phyloP scores from a whole-genome alignment of 2,888 invertebrate species.

The Trissoscelio sp. region DNA sequence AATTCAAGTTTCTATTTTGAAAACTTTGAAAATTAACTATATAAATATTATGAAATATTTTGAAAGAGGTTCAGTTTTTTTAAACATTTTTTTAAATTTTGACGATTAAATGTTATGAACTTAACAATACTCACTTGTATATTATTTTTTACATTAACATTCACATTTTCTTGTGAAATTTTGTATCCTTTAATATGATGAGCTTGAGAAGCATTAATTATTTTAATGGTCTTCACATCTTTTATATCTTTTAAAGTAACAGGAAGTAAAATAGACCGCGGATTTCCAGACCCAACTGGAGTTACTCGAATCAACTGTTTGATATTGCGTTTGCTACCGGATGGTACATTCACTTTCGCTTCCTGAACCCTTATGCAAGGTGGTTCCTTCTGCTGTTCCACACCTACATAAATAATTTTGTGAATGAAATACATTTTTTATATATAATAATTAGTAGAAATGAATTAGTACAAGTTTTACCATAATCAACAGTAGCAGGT shows the following conservation, averaged over 20 bases:
- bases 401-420: constrained; percentile 1
- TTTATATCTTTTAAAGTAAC: constrained; percentile 89
- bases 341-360: constrained; percentile 73
- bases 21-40: no score
- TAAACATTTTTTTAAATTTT: no score
- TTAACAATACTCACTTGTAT: constrained; percentile 72
- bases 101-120: no score
- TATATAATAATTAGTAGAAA: no score
- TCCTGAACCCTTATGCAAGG: constrained; percentile 71
- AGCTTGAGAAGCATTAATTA: constrained; percentile 86
- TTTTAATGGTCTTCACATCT: constrained; percentile 89
- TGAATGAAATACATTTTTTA: no score
- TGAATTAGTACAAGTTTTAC: not conserved
- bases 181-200: constrained; percentile 79
- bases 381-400: no score
- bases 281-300: constrained; percentile 81
- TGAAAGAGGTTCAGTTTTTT: no score
- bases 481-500: constrained; percentile 15
- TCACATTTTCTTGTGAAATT: constrained; percentile 77
- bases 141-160: constrained; percentile 75
- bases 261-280: constrained; percentile 89
- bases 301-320: constrained; percentile 81
- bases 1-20: no score
- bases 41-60: no score
- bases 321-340: constrained; percentile 77